Percentiles rank a stretch among this genome's conserved stretches.
These are phyloP conservation scores for Gobiocypris rarus DNA, from an alignment of 2,113 vertebrate species.

Conservation along the genomic window DNA sequence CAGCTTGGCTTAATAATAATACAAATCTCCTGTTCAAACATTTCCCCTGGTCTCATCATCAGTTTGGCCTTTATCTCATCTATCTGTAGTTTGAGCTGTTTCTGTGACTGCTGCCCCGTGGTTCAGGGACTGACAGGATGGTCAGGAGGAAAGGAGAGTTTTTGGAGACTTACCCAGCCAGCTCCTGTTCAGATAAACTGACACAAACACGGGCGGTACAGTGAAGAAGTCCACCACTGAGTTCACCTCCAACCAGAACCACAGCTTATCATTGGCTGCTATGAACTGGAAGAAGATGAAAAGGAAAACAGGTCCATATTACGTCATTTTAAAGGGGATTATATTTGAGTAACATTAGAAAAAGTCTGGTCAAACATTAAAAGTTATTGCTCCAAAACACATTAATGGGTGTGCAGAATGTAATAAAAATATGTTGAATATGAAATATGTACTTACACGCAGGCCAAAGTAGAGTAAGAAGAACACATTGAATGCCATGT, in stretches of 20 bases:
- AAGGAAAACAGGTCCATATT: neutral
- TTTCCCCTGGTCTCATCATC: constrained; percentile 12
- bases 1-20: constrained; percentile 22
- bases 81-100: constrained; percentile 63
- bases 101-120: constrained; percentile 64
- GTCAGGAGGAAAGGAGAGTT: constrained; percentile 41
- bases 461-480: constrained; percentile 99
- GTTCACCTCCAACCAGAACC: constrained; percentile 99
- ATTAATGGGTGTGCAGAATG: neutral
- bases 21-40: constrained; percentile 31
- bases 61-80: neutral
- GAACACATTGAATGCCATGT: constrained; percentile 99
- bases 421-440: neutral
- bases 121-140: constrained; percentile 49
- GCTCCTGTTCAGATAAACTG: constrained; percentile 98
- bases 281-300: constrained; percentile 84
- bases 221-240: constrained; percentile 99
- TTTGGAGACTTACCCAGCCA: constrained; percentile 92
- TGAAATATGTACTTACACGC: constrained; percentile 83
- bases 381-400: neutral
- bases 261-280: constrained; percentile 98
- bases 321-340: neutral
- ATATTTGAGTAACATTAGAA: neutral
- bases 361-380: neutral
- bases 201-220: constrained; percentile 97